Conservation (phyloP, 2,888 invertebrate species). For the Quadroppia sp. region DNA sequence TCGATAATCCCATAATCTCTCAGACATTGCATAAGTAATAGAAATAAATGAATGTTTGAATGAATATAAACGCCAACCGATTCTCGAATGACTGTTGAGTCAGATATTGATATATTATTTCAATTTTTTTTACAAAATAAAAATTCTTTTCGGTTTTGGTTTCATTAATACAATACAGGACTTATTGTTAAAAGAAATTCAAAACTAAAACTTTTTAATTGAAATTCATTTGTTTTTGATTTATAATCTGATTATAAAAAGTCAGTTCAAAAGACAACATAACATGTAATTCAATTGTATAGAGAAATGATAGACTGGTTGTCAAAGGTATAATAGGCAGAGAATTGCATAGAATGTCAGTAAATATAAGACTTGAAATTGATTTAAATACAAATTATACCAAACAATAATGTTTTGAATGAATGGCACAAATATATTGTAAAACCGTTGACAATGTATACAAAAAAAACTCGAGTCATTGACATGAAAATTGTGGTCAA, state of each 20-base stretch:
- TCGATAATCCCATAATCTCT: constrained; percentile 29
- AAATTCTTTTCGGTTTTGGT: neutral
- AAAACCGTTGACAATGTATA: constrained; percentile 26
- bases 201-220: too few species aligned
- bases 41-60: constrained; percentile 13
- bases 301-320: constrained; percentile 12
- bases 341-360: neutral
- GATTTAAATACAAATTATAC: constrained; percentile 9
- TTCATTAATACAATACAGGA: too few species aligned
- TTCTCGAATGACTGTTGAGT: neutral
- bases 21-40: constrained; percentile 30
- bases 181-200: neutral
- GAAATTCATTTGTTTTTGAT: too few species aligned
- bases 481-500: constrained; percentile 21
- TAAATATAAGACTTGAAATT: neutral
- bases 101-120: constrained; percentile 7
- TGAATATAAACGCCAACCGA: constrained; percentile 4
- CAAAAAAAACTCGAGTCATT: constrained; percentile 1
- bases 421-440: neutral
- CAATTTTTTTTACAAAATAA: neutral
- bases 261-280: neutral
- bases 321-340: neutral
- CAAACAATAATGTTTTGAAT: neutral
- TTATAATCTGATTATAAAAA: neutral
- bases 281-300: neutral